These are phyloP conservation scores for Aradophagus sp. DNA, from an alignment of 1,140 invertebrate genomes.

Conservation along the genomic window DNA sequence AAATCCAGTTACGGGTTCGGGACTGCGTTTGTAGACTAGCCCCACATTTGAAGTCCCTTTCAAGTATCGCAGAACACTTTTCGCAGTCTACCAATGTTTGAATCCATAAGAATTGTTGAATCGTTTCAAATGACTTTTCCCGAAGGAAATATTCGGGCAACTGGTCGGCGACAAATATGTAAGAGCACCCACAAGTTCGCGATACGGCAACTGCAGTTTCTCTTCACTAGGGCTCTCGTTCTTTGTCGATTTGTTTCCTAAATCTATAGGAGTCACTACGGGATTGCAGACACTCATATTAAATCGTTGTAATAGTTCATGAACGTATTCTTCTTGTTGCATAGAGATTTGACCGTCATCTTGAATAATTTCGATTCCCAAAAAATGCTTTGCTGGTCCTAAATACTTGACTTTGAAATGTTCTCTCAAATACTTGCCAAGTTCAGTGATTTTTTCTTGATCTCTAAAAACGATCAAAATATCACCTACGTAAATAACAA, in stretches of 20 bases:
- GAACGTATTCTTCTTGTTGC: slow-evolving; percentile 15
- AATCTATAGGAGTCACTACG: slow-evolving; percentile 40
- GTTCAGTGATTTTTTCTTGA: slow-evolving; percentile 12
- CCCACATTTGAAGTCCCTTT: slow-evolving; percentile 54
- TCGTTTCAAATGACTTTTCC: slow-evolving; percentile 13
- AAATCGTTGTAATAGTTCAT: slow-evolving; percentile 26
- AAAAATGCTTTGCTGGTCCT: slow-evolving; percentile 11
- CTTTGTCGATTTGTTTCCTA: slow-evolving; percentile 3
- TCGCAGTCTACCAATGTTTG: slow-evolving; percentile 13
- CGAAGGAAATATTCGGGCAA: slow-evolving; percentile 17
- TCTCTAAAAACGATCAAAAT: slow-evolving; percentile 8
- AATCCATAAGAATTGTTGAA: slow-evolving; percentile 11
- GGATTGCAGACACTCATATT: slow-evolving; percentile 50
- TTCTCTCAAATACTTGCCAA: slow-evolving; percentile 32
- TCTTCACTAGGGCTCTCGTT: background rate
- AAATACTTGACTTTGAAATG: slow-evolving; percentile 25
- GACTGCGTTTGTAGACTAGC: slow-evolving; percentile 15
- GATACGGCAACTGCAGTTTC: slow-evolving; percentile 12
- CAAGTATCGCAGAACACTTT: slow-evolving; percentile 54
- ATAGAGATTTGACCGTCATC: slow-evolving; percentile 1
- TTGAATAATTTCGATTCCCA: slow-evolving; percentile 10
- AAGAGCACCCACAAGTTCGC: slow-evolving; percentile 20
- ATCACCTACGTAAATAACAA: slow-evolving; percentile 14
- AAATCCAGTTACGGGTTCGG: slow-evolving; percentile 13
- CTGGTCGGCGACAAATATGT: slow-evolving; percentile 7